These are phyloP conservation scores for Papilio demoleus DNA, from an alignment of 2,888 invertebrate species.

Conservation along the genomic window DNA sequence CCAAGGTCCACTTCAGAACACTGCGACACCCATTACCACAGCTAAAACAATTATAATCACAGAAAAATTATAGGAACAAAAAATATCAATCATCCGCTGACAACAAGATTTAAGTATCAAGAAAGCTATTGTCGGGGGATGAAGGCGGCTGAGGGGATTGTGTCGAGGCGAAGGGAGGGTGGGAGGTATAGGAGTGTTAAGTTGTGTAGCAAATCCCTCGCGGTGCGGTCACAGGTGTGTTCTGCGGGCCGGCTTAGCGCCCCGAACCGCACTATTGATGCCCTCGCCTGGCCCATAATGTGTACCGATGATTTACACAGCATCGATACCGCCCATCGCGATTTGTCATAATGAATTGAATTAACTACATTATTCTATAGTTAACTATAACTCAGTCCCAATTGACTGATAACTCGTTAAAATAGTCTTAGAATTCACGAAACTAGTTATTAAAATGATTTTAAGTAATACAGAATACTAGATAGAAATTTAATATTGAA, in stretches of 20 bases:
- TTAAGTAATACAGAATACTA: neutral
- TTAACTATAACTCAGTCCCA: too few species aligned
- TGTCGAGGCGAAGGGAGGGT: neutral
- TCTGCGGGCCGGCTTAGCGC: conserved; percentile 56
- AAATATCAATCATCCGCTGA: conserved; percentile 31
- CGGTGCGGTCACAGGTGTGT: conserved; percentile 67
- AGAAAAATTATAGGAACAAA: conserved; percentile 13
- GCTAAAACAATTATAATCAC: neutral
- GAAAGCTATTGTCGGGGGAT: conserved; percentile 31
- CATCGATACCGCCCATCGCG: conserved; percentile 4
- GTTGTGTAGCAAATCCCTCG: conserved; percentile 50
- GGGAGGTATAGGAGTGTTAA: conserved; percentile 39
- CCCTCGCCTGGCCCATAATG: conserved; percentile 41
- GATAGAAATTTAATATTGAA: conserved; percentile 24
- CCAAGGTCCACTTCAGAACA: too few species aligned
- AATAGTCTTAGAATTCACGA: too few species aligned
- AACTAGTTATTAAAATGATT: neutral
- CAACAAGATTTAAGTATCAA: conserved; percentile 30
- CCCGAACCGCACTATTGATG: conserved; percentile 59
- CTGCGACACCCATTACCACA: neutral
- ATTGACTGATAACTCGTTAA: too few species aligned
- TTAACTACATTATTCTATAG: conserved; percentile 8
- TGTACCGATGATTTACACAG: conserved; percentile 49
- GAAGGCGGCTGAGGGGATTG: neutral
- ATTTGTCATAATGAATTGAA: conserved; percentile 6